Percentiles rank a stretch among this genome's conserved stretches.
phyloP scores from a whole-genome alignment of 2,113 vertebrate species.

The Ptyas mucosa region DNA sequence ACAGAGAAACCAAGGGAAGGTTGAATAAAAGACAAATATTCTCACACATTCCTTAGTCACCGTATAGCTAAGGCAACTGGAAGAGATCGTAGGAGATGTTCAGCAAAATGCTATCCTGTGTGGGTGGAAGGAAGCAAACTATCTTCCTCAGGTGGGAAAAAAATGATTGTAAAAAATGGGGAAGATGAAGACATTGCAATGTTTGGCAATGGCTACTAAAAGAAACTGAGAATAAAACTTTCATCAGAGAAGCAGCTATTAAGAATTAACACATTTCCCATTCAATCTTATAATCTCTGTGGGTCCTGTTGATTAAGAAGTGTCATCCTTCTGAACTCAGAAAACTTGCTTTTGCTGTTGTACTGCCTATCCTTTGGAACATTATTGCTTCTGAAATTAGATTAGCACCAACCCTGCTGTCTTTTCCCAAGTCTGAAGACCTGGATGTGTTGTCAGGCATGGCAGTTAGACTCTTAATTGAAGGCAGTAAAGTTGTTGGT shows the following conservation, averaged over 20 bases:
- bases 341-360: not conserved
- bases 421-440: not conserved
- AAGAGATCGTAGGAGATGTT: not conserved
- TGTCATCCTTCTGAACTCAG: not conserved
- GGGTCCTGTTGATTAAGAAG: not conserved
- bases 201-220: not conserved
- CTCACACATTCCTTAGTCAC: not conserved
- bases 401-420: not conserved
- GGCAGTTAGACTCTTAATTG: not conserved
- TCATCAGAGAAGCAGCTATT: not conserved
- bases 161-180: not conserved
- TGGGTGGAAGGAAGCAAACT: not conserved
- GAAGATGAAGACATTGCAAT: not conserved
- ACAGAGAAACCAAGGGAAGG: not conserved
- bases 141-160: not conserved
- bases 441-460: not conserved
- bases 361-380: not conserved
- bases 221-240: not conserved
- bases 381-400: not conserved
- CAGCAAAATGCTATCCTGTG: not conserved
- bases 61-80: not conserved
- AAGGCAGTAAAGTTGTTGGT: not conserved
- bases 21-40: not conserved
- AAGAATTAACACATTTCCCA: not conserved
- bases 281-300: not conserved